Base-by-base conservation (phyloP, 1,140 invertebrate genomes). In the Diachasma alloeum region DNA sequence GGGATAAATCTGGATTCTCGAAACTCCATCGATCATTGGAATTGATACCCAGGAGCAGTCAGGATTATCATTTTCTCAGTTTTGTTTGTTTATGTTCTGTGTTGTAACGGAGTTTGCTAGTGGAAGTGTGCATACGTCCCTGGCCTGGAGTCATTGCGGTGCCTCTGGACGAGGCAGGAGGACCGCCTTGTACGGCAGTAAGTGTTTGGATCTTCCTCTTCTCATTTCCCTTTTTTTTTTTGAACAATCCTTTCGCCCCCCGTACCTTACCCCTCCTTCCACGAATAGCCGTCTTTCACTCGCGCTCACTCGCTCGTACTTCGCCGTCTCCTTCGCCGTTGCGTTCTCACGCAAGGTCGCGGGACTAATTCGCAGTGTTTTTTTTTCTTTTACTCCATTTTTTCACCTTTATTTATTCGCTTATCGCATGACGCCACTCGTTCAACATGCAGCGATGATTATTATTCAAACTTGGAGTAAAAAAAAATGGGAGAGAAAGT, bases 161-260 rank as follows among this genome's bases (percentile, higher is more conserved):
- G 19, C 48, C 67, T 4, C 31, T 9, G 75, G n/a, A 24, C 24
- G n/a, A 13, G 8, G 24, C 39, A 69, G 39, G 74, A 56, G 68
- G 71, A 74, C 44, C n/a, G 24, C 79, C 80, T 78, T 78, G 22
- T 77, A 79, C 36, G 81, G 82, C 56, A 67, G 80, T 82, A 78
- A 82, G 80, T 78, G 42, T 67, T 24, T 70, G 26, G 17, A 76
- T 83, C 48, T 72, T 79, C n/a, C 37, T 36, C 46, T 48, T 19
- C 26, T 10, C 4, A 44, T 67, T 42, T 63, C 13, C 37, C 36
- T 73, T 39, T 26, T 37, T 37, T 59, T 26, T 59, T 67, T 19
- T 17, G 6, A 31, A 22, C 15, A 19, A 26, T 59, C 31, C 59
- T 66, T 56, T 39, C 36, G 42, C 39, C 17, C n/a, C 17, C 53